These are phyloP conservation scores for Tachyglossus aculeatus DNA, from an alignment of 2,797 vertebrate species.

Conservation along the genomic window DNA sequence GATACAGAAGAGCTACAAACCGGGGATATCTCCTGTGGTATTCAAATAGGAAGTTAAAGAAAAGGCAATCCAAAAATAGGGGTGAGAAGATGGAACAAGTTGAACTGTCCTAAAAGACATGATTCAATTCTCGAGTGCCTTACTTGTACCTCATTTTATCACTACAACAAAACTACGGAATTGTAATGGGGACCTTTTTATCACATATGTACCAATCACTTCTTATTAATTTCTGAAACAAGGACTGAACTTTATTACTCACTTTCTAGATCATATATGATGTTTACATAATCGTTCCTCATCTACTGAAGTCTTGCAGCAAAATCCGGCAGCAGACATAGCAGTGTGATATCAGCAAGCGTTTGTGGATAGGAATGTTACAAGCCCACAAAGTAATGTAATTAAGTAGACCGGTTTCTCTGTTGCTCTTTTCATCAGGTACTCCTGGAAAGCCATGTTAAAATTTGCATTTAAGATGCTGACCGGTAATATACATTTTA, in stretches of 20 bases:
- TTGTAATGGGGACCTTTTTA: constrained; percentile 1
- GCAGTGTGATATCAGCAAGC: not conserved
- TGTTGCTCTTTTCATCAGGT: constrained; percentile 10
- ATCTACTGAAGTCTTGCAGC: constrained; percentile 4
- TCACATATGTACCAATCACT: constrained; percentile 18
- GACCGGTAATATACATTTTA: constrained; percentile 67
- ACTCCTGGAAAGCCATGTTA: constrained; percentile 48
- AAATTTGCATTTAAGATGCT: constrained; percentile 69
- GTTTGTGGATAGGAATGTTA: constrained; percentile 7
- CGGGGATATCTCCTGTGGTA: too few relatives aligned
- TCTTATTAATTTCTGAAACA: constrained; percentile 50
- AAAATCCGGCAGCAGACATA: constrained; percentile 18
- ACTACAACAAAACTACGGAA: not conserved
- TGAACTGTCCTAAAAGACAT: not conserved
- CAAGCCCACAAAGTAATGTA: constrained; percentile 3
- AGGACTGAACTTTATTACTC: constrained; percentile 51
- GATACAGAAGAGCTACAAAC: too few relatives aligned
- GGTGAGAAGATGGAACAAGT: not conserved
- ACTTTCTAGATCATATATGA: constrained; percentile 20
- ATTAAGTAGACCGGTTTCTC: constrained; percentile 34
- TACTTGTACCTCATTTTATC: not conserved
- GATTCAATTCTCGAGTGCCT: not conserved
- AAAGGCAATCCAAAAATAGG: not conserved
- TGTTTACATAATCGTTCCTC: constrained; percentile 38
- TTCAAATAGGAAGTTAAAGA: not conserved